These are phyloP conservation scores for Ptilonorhynchus violaceus DNA, from an alignment of 2,113 vertebrate species.

Conservation along the genomic window DNA sequence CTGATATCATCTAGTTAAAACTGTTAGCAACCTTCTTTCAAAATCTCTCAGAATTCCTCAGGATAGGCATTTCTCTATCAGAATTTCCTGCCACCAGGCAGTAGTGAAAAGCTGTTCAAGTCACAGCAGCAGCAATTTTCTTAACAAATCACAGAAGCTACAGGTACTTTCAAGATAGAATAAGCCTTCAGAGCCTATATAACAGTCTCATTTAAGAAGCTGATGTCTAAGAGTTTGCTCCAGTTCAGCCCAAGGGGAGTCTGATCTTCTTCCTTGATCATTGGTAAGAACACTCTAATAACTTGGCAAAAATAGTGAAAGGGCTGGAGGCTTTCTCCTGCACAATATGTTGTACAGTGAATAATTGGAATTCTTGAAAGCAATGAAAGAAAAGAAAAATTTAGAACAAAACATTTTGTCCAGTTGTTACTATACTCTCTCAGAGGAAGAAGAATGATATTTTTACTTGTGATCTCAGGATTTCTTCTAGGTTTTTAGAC, in stretches of 20 bases:
- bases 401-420: not conserved
- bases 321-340: not conserved
- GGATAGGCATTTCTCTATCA: not conserved
- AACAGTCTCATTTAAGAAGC: not conserved
- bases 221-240: not conserved
- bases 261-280: not conserved
- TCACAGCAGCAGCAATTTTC: not conserved
- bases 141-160: not conserved
- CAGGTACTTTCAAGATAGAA: not conserved
- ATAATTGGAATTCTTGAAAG: not conserved
- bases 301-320: not conserved
- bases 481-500: not conserved
- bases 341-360: not conserved
- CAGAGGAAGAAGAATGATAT: not conserved
- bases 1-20: not conserved
- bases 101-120: not conserved
- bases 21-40: not conserved
- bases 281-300: not conserved
- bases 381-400: not conserved
- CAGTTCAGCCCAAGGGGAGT: not conserved
- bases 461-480: not conserved
- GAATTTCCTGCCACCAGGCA: not conserved
- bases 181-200: not conserved
- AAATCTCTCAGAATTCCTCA: not conserved
- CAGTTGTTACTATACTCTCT: not conserved